Percentiles rank a stretch among this genome's conserved stretches.
These are phyloP conservation scores for Homalodisca vitripennis DNA, from an alignment of 1,140 invertebrate species.

Conservation along the genomic window DNA sequence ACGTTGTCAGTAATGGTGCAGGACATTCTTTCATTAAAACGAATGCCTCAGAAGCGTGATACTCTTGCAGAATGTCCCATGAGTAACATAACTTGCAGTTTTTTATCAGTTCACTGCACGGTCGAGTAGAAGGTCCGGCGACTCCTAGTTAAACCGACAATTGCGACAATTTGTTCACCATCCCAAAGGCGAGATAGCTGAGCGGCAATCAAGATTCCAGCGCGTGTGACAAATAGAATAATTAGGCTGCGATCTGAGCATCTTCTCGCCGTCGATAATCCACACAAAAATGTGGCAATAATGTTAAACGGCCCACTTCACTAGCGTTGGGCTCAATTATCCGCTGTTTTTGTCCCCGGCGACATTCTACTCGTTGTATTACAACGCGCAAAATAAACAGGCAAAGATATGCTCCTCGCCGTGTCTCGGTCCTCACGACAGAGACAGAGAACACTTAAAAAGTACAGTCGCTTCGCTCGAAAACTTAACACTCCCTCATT, in stretches of 20 bases:
- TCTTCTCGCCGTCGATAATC: not conserved
- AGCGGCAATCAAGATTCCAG: conserved; percentile 8
- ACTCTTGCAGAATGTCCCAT: no score
- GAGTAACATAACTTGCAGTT: no score
- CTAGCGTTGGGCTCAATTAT: not conserved
- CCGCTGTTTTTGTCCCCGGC: no score
- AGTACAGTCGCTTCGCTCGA: conserved; percentile 5
- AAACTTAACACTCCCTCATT: not conserved
- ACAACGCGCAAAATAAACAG: not conserved
- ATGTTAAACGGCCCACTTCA: not conserved
- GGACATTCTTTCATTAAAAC: no score
- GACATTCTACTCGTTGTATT: not conserved
- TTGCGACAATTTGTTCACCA: conserved; percentile 7
- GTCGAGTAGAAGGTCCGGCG: no score
- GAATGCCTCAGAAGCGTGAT: no score
- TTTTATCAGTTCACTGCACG: no score
- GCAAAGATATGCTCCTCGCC: not conserved
- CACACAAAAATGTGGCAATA: conserved; percentile 7
- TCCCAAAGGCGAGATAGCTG: not conserved
- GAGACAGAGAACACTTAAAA: not conserved
- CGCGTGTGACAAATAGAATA: conserved; percentile 22
- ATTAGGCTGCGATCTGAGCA: not conserved
- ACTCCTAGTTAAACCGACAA: no score
- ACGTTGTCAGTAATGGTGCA: no score
- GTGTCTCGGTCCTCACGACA: no score